A percentile compares a stretch with the other conserved stretches of the same genome.
Evolutionary conservation across 2,797 vertebrate genomes (phyloP).

Genomic region (Spinibarbus caldwelli): DNA sequence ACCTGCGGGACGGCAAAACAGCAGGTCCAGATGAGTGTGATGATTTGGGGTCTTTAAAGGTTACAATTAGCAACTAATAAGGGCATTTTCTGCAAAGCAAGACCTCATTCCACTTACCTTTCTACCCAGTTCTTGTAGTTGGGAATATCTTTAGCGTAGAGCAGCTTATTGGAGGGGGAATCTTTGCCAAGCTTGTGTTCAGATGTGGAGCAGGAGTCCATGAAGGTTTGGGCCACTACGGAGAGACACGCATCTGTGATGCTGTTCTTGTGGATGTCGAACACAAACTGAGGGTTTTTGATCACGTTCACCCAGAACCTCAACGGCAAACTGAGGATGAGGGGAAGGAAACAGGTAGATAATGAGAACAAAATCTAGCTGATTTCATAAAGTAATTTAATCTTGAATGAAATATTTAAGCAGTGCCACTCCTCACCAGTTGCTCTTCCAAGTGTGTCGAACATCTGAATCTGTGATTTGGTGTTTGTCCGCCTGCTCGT

Average conservation of each 20-base stretch:
- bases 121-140: slow-evolving; percentile 99
- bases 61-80: background rate
- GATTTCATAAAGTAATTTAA: background rate
- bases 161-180: slow-evolving; percentile 97
- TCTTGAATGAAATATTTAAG: background rate
- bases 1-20: slow-evolving; percentile 75
- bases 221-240: slow-evolving; percentile 97
- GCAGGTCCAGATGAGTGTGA: background rate
- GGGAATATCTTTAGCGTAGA: slow-evolving; percentile 98
- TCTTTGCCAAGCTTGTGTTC: slow-evolving; percentile 98
- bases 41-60: background rate
- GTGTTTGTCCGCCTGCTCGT: slow-evolving; percentile 96
- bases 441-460: slow-evolving; percentile 97
- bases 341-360: background rate
- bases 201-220: slow-evolving; percentile 98
- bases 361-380: background rate
- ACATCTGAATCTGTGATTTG: slow-evolving; percentile 93
- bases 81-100: slow-evolving; percentile 1
- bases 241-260: slow-evolving; percentile 96
- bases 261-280: slow-evolving; percentile 98
- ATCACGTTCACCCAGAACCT: slow-evolving; percentile 99
- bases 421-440: slow-evolving; percentile 79
- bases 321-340: slow-evolving; percentile 85
- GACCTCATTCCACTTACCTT: slow-evolving; percentile 76
- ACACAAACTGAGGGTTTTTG: slow-evolving; percentile 98